phyloP scores from a whole-genome alignment of 1,140 invertebrate genomes.

The Choristoneura fumiferana region DNA sequence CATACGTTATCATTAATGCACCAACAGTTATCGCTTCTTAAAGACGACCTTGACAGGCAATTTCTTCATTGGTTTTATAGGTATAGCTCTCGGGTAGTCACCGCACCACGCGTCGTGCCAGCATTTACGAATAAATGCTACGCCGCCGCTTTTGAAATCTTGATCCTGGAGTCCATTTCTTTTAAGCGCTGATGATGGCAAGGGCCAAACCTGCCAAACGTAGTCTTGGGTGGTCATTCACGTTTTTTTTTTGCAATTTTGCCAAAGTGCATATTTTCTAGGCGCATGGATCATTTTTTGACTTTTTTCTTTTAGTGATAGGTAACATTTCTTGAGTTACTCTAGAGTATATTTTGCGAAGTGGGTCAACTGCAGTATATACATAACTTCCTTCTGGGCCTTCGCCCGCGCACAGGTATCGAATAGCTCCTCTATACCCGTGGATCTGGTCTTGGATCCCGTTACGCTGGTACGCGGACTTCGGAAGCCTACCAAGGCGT shows the following conservation, averaged over 20 bases:
- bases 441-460: constrained; percentile 68
- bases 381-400: constrained; percentile 32
- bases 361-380: constrained; percentile 51
- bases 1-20: constrained; percentile 36
- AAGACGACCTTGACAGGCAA: constrained; percentile 33
- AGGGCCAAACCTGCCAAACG: constrained; percentile 50
- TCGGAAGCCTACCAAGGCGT: constrained; percentile 56
- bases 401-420: constrained; percentile 49
- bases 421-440: constrained; percentile 59
- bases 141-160: constrained; percentile 54
- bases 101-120: constrained; percentile 50
- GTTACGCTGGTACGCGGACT: constrained; percentile 59
- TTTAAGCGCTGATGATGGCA: constrained; percentile 62
- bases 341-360: constrained; percentile 46
- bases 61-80: constrained; percentile 61
- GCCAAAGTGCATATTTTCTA: background rate
- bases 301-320: constrained; percentile 47
- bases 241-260: background rate
- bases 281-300: constrained; percentile 29
- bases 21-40: constrained; percentile 41
- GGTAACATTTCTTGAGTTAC: constrained; percentile 53
- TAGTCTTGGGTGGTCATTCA: constrained; percentile 18
- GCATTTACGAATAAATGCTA: constrained; percentile 60
- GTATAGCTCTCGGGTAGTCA: constrained; percentile 45
- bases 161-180: constrained; percentile 69